Evolutionary conservation across 1,140 invertebrate species (phyloP), one percentile per base, ranked within the genome.

Genomic region (Drosophila orena): DNA sequence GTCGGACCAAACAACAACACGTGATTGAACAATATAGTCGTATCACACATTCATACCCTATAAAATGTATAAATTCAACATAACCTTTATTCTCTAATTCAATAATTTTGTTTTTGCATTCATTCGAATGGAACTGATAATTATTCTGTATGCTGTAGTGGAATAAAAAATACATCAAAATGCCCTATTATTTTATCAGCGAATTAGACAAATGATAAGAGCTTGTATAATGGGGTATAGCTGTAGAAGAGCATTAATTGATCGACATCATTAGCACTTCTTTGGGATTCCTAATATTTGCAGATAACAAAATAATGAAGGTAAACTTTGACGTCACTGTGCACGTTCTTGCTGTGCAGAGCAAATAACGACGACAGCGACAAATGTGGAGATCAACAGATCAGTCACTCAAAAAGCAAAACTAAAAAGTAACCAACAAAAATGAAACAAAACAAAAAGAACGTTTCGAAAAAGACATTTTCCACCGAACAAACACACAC

Each of bases 351-450:
- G 11, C 24, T 52, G 30, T 59, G 53, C 30, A 43, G 53, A 42
- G 57, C 38, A 46, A 27, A 34, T 22, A 27, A 64, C 37, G 61
- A 57, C 55, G 77, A 77, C 73, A 72, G 75, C 62, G 77, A 86
- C 69, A 81, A 85, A 86, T 85, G 83, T 70, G 52, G 62, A 89
- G 76, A 88, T 88, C 83, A 89, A 83, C 81, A 79, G 76, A 85
- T 88, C 84, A 77, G 47, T 89, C 81, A 76, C 75, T 78, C 75
- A 49, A 59, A 60, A 71, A 68, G 72, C 60, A 62, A 74, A 83
- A 81, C 73, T 55, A 49, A 74, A 84, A 79, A 66, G 64, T 53
- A 74, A 40, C 54, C 52, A 72, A 72, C 54, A 49, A 70, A 77
- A 57, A 71, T 54, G 42, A 73, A 68, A 56, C 42, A 57, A 75